phyloP scores from a whole-genome alignment of 64 coral and sea anemone species.

The Stichodactyla mertensii region DNA sequence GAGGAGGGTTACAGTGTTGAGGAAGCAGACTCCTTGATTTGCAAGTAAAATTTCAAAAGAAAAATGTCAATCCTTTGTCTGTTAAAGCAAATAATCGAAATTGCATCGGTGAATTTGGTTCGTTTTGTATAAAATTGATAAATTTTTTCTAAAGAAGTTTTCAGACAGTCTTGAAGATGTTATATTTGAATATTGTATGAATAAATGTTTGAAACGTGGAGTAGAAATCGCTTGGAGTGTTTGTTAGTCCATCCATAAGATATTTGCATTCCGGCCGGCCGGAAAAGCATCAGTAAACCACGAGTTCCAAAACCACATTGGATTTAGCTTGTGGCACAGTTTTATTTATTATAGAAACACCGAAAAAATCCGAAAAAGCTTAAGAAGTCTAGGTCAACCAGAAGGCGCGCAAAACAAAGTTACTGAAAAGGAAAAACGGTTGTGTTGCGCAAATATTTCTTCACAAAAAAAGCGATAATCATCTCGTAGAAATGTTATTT shows the following conservation, averaged over 20 bases:
- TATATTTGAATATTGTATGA: not conserved
- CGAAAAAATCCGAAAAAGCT: not conserved
- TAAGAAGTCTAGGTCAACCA: not conserved
- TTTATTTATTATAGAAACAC: not conserved
- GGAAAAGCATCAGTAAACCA: not conserved
- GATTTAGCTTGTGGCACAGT: not conserved
- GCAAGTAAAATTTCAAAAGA: not conserved
- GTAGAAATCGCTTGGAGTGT: not conserved
- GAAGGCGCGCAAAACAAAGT: not conserved
- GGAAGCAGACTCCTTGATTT: not conserved
- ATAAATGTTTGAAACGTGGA: slow-evolving; percentile 4
- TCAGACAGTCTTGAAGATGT: not conserved
- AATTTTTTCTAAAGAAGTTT: not conserved
- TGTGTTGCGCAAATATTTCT: not conserved
- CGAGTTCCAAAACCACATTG: not conserved
- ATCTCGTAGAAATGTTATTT: not conserved
- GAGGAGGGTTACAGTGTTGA: not conserved
- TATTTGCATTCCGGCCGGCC: not conserved
- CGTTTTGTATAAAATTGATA: not conserved
- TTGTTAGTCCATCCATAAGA: not conserved
- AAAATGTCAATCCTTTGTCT: not conserved
- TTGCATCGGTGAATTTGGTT: not conserved
- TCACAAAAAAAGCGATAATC: not conserved
- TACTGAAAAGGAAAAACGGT: not conserved
- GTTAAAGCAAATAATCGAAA: not conserved